Evolutionary conservation across 2,797 vertebrate species (phyloP), one percentile per base, ranked within the genome.

Genomic region (Neoniphon sammara): DNA sequence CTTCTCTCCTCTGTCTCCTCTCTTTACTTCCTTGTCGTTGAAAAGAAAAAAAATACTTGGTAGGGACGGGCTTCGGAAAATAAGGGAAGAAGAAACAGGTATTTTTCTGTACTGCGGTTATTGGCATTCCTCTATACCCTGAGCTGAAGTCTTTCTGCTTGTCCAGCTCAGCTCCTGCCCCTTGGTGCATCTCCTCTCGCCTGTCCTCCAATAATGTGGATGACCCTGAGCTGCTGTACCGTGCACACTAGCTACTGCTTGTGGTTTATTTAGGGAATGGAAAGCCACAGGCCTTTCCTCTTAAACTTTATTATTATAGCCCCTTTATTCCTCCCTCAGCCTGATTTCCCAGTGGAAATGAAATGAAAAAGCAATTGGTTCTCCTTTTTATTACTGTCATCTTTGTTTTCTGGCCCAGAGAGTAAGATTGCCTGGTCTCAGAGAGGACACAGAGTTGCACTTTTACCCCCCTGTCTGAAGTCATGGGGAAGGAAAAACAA

Each of bases 251-350:
- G 72, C 79, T 66, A 68, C 83, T 86, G 78, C 80, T 81, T 76
- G 81, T 87, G 89, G 87, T 91, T 91, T 89, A 88, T 84, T 86
- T 74, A 78, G 88, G 83, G 89, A 91, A 91, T 83, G 83, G 81
- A 90, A 89, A 89, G 87, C 90, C 90, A 93, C 88, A 88, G 92
- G 87, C 85, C 78, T 78, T 85, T 88, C 90, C 92, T 90, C 91
- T 91, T 94, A 93, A 93, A 94, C 89, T 91, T 92, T 93, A 93
- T 94, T 94, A 94, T 93, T 93, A 93, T 92, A 88, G 88, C 87
- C 83, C 86, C 87, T 90, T 93, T 94, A 91, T 93, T 94, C 91
- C 86, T 92, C 90, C 88, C 88, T 88, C 89, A 82, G 85, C 86
- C 87, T 92, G 92, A 94, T 94, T 93, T 94, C 93, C 93, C 92